phyloP scores from a whole-genome alignment of 2,797 vertebrate species.

The Glyptemys insculpta region DNA sequence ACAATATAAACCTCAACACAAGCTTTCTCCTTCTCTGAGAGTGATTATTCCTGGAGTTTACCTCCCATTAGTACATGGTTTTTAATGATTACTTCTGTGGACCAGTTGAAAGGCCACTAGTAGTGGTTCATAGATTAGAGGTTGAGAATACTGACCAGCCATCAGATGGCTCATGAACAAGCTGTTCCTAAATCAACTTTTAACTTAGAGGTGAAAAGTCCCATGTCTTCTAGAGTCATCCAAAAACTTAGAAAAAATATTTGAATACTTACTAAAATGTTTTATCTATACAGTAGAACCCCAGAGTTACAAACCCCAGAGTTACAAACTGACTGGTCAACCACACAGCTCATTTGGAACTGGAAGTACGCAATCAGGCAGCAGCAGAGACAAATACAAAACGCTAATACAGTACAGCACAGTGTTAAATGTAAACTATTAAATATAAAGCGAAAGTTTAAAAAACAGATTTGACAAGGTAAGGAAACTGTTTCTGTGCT shows the following conservation, averaged over 20 bases:
- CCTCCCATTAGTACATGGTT: background rate
- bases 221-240: background rate
- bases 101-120: background rate
- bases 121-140: background rate
- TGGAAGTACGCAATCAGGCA: too few relatives aligned
- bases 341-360: too few relatives aligned
- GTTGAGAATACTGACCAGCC: background rate
- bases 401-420: too few relatives aligned
- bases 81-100: background rate
- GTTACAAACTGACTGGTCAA: too few relatives aligned
- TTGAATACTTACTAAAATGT: background rate
- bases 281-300: background rate
- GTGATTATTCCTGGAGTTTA: background rate
- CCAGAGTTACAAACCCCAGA: too few relatives aligned
- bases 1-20: rapidly evolving
- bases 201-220: background rate
- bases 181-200: background rate
- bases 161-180: background rate
- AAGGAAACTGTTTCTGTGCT: too few relatives aligned
- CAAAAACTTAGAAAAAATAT: background rate
- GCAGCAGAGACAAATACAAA: too few relatives aligned
- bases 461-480: too few relatives aligned
- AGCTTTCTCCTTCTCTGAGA: too few relatives aligned
- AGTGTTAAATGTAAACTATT: too few relatives aligned
- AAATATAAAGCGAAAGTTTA: too few relatives aligned